Evolutionary conservation across 2,797 vertebrate species (phyloP).

Genomic region (Melanogrammus aeglefinus): DNA sequence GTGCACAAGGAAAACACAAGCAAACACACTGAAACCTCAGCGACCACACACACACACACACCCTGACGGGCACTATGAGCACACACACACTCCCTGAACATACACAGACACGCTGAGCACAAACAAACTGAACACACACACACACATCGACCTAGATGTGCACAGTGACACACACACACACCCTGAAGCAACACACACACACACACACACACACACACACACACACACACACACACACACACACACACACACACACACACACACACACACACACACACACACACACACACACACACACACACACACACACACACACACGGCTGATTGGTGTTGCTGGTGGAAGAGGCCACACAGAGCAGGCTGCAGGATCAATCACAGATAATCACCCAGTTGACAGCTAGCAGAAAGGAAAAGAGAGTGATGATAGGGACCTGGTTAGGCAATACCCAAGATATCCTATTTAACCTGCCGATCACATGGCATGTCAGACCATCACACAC

Average conservation of each 20-base stretch:
- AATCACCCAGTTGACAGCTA: slow-evolving; percentile 43
- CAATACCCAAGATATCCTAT: neutral
- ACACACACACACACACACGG: slow-evolving; percentile 19
- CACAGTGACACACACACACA: slow-evolving; percentile 1
- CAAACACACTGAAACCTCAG: neutral
- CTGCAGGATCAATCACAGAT: slow-evolving; percentile 56
- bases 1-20: neutral
- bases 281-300: neutral
- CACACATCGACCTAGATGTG: neutral
- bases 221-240: slow-evolving; percentile 7
- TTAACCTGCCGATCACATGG: neutral
- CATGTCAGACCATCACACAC: neutral
- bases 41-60: slow-evolving; percentile 21
- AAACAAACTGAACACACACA: neutral
- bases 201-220: slow-evolving; percentile 10
- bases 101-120: slow-evolving; percentile 5
- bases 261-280: neutral
- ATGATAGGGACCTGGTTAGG: slow-evolving; percentile 20
- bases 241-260: slow-evolving; percentile 6
- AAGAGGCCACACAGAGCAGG: slow-evolving; percentile 57
- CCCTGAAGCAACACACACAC: slow-evolving; percentile 1
- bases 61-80: neutral
- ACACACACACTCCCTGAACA: neutral
- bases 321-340: slow-evolving; percentile 57
- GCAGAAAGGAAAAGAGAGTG: slow-evolving; percentile 50